Evolutionary conservation across 2,797 vertebrate species (phyloP).

Genomic region (Propithecus deckenii): DNA sequence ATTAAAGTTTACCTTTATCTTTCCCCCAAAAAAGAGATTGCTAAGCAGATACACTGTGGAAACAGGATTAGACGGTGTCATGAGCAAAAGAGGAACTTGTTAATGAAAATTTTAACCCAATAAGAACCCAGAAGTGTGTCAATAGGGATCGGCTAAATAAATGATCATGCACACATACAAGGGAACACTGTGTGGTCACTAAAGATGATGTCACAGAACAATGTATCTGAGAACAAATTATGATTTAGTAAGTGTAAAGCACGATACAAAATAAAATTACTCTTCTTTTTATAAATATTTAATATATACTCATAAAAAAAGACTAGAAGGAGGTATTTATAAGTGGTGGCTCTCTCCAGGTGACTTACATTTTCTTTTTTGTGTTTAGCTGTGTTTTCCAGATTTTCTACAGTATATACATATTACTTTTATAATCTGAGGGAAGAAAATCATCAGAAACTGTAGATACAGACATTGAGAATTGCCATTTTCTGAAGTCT

Average conservation of each 20-base stretch:
- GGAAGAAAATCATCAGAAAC: not conserved
- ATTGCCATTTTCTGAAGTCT: slow-evolving; percentile 18
- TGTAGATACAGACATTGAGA: not conserved
- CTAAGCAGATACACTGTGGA: not conserved
- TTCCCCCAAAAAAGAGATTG: not conserved
- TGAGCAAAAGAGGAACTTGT: not conserved
- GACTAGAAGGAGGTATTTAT: not conserved
- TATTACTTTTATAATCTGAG: not conserved
- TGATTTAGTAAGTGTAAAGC: not conserved
- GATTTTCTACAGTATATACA: not conserved
- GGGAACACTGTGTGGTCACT: not conserved
- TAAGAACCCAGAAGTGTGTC: not conserved
- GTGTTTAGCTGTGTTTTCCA: not conserved
- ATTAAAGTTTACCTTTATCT: slow-evolving; percentile 10
- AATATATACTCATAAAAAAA: not conserved
- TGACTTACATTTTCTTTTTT: not conserved
- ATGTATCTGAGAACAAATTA: not conserved
- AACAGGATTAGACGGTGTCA: not conserved
- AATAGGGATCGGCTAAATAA: not conserved
- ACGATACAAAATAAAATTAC: not conserved
- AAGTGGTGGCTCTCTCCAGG: not conserved
- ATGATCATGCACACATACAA: not conserved
- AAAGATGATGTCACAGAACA: not conserved
- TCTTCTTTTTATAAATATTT: not conserved
- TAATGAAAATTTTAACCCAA: slow-evolving; percentile 15